Base-by-base conservation (phyloP, 2,113 vertebrate genomes). In the Telmatochromis sp. region DNA sequence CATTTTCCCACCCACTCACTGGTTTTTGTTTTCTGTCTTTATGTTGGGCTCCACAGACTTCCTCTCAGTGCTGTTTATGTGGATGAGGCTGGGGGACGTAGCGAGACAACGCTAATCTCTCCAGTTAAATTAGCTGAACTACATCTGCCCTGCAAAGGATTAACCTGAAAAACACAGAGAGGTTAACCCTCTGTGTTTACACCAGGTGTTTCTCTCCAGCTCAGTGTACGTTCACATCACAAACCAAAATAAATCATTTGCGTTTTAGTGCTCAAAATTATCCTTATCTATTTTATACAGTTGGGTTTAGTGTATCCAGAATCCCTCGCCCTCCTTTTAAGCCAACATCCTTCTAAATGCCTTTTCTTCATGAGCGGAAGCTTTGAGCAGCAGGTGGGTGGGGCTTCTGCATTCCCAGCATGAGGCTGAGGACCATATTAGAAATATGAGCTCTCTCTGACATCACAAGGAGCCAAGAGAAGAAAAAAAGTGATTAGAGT, bases 71-170 rank as follows among this genome's bases (percentile, higher is more conserved):
- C 26, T 60, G 9, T 49, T 81, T 73, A 57, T 84, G 4, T 87
- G n/a, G 73, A 89, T 87, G 75, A 87, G 79, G 33, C 85, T 80
- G 80, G 60, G 47, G 13, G 63, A 57, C 58, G 42, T 75, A 15
- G 35, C 3, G 81, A 86, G 75, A 9, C 54, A 37, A 53, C 7
- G 6, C 49, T 92, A 89, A 93, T 92, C 91, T 40, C 83, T 54
- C 3, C 73, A n/a, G 82, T 28, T 90, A 84, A 91, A 87, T 35
- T 88, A 7, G 6, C 84, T 91, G 88, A 93, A 81, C 89, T 75
- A 15, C 91, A 90, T 65, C 86, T 84, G 87, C n/a, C 40, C 70
- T 82, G 88, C 55, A 15, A 4, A 40, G 85, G 93, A 94, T 94
- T 94, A 91, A 87, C 91, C 89, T 84, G 88, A 51, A 26, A 33